Evolutionary conservation across 2,888 invertebrate genomes (phyloP), one percentile per base, ranked within the genome.

Genomic region (Aspidiotus rigidus): DNA sequence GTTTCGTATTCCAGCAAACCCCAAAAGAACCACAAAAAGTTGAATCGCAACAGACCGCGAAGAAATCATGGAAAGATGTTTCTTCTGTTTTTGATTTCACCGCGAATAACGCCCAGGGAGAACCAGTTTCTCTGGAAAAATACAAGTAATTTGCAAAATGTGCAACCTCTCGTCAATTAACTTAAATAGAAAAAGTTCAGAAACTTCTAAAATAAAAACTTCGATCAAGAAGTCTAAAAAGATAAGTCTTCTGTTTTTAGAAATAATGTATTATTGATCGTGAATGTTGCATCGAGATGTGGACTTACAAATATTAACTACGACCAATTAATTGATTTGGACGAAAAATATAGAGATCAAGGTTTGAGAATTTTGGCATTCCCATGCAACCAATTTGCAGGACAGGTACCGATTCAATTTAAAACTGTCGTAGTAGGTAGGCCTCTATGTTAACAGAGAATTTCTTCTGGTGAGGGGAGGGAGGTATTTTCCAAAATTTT

Each of bases 211-310:
- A 28, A 28, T 61, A 7, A 13, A 16, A 42, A 28, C 7, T 16
- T 10, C 7, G 11, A 13, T 11, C 7, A 5, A 13, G 39, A 13
- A 16, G 15, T 44, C 13, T 16, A 5, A 28, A 28, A 28, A 28
- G 1, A 15, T 13, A 53, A 53, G 1, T 3, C 1, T 8, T 7
- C 11, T 42, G 54, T 28, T 71, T 62, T 16, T 70, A 82, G 83
- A 75, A 92, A 89, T 17, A 80, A 87, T 73, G 88, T 90, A 1
- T 79, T 86, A 0, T 76, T 93, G n/a, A 85, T 93, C 69, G 90
- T 92, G 1, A 93, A 93, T 76, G 91, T 93, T 9, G 93, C 93
- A 0, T 89, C 89, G 2, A 83, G 90, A 76, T 93, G 93, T 78
- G 90, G 90, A 0, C 79, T 88, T 66, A 90, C 92, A 0, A 82